phyloP scores from a whole-genome alignment of 1,140 invertebrate genomes.

The Aphis gossypii region DNA sequence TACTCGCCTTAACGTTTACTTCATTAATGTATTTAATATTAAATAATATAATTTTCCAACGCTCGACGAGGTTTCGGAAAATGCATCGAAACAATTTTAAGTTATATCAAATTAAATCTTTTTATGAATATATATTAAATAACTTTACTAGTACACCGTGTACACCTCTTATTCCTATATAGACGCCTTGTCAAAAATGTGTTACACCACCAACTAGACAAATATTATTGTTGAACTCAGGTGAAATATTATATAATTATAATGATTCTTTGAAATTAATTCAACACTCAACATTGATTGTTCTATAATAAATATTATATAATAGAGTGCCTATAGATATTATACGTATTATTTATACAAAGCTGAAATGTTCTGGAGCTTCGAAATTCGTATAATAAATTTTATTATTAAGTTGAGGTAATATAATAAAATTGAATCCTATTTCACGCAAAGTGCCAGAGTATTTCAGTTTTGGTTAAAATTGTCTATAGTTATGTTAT shows the following conservation, averaged over 20 bases:
- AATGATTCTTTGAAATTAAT: background rate
- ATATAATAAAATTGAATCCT: slow-evolving; percentile 26
- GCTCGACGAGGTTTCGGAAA: background rate
- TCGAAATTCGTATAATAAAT: background rate
- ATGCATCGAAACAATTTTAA: background rate
- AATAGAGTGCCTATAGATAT: background rate
- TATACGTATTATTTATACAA: background rate
- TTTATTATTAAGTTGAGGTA: background rate
- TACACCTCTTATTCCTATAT: background rate
- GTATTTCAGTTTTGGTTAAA: background rate
- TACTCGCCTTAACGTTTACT: background rate
- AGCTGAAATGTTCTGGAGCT: background rate
- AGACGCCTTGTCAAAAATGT: background rate
- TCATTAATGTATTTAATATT: background rate
- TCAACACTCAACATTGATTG: too few species aligned
- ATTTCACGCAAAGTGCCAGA: background rate
- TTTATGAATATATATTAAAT: background rate
- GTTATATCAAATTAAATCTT: background rate
- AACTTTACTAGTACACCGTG: background rate
- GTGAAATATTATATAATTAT: background rate
- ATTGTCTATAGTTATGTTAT: background rate
- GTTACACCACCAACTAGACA: background rate
- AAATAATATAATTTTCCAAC: background rate
- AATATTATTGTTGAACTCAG: background rate
- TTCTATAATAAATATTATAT: background rate